Base-by-base conservation (phyloP, 2,113 vertebrate species). In the Lagopus leucura region DNA sequence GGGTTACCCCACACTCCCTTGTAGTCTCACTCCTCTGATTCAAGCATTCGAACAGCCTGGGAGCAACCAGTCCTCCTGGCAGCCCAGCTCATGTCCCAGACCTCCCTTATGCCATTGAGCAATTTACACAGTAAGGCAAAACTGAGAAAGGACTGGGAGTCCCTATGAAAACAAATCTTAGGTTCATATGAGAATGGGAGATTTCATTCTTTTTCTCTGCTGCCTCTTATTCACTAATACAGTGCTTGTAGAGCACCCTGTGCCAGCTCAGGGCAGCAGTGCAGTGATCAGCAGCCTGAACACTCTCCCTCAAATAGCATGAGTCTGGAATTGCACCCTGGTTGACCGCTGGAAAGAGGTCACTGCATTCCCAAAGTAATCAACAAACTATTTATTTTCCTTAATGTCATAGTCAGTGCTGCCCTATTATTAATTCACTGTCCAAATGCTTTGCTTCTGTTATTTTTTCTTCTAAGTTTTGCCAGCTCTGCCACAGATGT, bases 401-500 rank as follows among this genome's bases (percentile, higher is more conserved):
- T 92, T 77, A 61, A 85, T 92, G 93, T 83, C 57, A 18, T 40
- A 38, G 64, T 74, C 88, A 60, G 27, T 47, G 8, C 60, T 69
- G 74, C 89, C 75, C 76, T 83, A 0, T 77, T 81, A 57, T 42
- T 89, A 72, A 79, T 65, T 89, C 61, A 67, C 22, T 55, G 69
- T n/a, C 87, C 74, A 67, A 91, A 65, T 24, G 40, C 54, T 92
- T 74, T 80, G 55, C 91, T 90, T 82, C 80, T 86, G 36, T 40
- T 86, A 38, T 65, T 82, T 86, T 82, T 88, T 18, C 50, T 71
- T 77, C 63, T 16, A 60, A 84, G 36, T 67, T 92, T 92, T 89
- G 85, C 86, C 88, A 86, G 50, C 89, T 88, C 79, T 91, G 76
- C 88, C 69, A 84, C 82, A 90, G 89, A 70, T 67, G 7, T 11